phyloP scores from a whole-genome alignment of 2,888 invertebrate genomes.

The Kuschelorhynchus macadamiae region DNA sequence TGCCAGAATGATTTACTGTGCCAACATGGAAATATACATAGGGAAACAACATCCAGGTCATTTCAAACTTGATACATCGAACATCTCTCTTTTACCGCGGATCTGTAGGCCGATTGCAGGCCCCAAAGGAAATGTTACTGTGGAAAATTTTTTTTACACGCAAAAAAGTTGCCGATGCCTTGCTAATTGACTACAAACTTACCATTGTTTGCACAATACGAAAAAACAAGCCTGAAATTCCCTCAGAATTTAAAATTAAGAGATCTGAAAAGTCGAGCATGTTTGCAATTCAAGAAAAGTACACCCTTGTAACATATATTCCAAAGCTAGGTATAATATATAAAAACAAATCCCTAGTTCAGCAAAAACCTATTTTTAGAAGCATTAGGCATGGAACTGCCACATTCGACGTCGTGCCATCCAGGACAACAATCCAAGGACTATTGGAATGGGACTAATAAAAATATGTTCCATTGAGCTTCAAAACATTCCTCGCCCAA shows the following conservation, averaged over 20 bases:
- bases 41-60: too few species aligned
- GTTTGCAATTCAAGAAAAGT: slow-evolving; percentile 41
- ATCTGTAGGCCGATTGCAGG: slow-evolving; percentile 45
- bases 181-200: slow-evolving; percentile 46
- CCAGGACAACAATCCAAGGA: slow-evolving; percentile 33
- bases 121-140: slow-evolving; percentile 45
- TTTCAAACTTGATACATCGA: slow-evolving; percentile 48
- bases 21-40: too few species aligned
- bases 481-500: too few species aligned
- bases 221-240: slow-evolving; percentile 59
- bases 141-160: slow-evolving; percentile 36
- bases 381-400: slow-evolving; percentile 47
- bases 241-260: slow-evolving; percentile 55
- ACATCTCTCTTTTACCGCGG: slow-evolving; percentile 40
- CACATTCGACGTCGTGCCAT: slow-evolving; percentile 39
- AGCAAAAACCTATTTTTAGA: slow-evolving; percentile 46
- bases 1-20: slow-evolving; percentile 54
- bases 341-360: slow-evolving; percentile 8
- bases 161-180: not conserved
- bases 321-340: slow-evolving; percentile 53
- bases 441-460: slow-evolving; percentile 39
- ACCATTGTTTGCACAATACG: slow-evolving; percentile 54
- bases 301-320: slow-evolving; percentile 56
- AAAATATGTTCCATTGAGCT: slow-evolving; percentile 40
- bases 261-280: slow-evolving; percentile 48